Evolutionary conservation across 2,113 vertebrate genomes (phyloP), one percentile per base, ranked within the genome.

Genomic region (Marcusenius ussheri): DNA sequence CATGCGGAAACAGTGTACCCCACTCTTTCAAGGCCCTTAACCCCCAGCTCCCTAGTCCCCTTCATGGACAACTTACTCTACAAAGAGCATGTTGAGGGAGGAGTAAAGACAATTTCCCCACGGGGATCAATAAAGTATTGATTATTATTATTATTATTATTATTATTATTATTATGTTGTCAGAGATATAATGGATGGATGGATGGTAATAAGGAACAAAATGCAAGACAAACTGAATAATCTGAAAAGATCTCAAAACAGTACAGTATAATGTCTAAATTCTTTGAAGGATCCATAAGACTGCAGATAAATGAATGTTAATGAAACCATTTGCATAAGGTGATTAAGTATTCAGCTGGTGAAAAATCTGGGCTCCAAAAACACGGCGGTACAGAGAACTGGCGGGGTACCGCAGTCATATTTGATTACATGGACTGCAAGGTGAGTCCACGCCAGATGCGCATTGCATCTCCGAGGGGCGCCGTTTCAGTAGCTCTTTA

Each of bases 301-400:
- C 91, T 90, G 92, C 85, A 87, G 35, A 45, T 45, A 87, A 91
- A 92, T 91, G 88, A 91, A 89, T 90, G 87, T 92, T 93, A 94
- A 94, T 93, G 90, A 92, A 27, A 13, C 89, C 88, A 93, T 94
- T 93, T 93, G 92, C 93, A 94, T 93, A 88, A 92, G 66, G 90
- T 93, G 90, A 94, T 93, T 92, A 91, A 91, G 91, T 92, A 88
- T 89, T 88, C 84, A 91, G 91, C 92, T 91, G 93, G 93, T 91
- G 88, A 89, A 87, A 92, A 92, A 89, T 86, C 93, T 92, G 90
- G 92, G 87, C 90, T 66, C 17, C 35, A 88, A 91, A n/a, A 87
- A 53, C 80, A 83, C 80, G 62, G 62, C n/a, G 10, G 62, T 31
- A 27, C 62, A 70, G 62, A 70, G n/a, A 31, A 70, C 90, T 24